Base-by-base conservation (phyloP, 1,140 invertebrate genomes). In the Drosophila kohkoa region DNA sequence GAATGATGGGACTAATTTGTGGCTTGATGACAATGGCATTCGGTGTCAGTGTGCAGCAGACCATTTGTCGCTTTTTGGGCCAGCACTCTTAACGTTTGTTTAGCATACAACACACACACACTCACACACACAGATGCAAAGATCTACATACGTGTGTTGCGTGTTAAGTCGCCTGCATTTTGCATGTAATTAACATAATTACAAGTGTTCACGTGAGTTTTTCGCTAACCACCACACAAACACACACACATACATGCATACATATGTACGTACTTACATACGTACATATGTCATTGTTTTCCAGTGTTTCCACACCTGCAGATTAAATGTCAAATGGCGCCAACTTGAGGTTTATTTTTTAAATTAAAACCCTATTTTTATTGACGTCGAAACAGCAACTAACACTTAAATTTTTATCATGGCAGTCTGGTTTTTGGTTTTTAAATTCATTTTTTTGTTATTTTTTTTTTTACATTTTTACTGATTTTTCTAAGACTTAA, bases 121-220 rank as follows among this genome's bases (percentile, higher is more conserved):
- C n/a, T n/a, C n/a, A n/a, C n/a, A n/a, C 32, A 71, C 25, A 70
- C 15, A 32, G 15, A 25, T n/a, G n/a, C 20, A 11, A 11, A 25
- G 48, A n/a, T 57, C 3, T 43, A 16, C 15, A 25, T 41, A 45
- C 51, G 20, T 38, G 57, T 32, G 66, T 63, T 70, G 66, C 28
- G 66, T 70, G 66, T 10, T 65, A n/a, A 65, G 35, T 75, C 67
- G 71, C 71, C 30, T 45, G 72, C 72, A 75, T 57, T 70, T 70
- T 70, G 66, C 71, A 74, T 75, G 66, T 70, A 63, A 70, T 75
- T 75, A 75, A 70, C 58, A 75, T 75, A 75, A 70, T 75, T 75
- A 63, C 51, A 57, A 75, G 49, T 70, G 58, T 49, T 69, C 71
- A 74, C 65, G 66, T 79, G 71, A 49, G 52, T 78, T 58, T 78